phyloP scores from a whole-genome alignment of 2,797 vertebrate genomes.

The Cynodonichthys magdalenae region DNA sequence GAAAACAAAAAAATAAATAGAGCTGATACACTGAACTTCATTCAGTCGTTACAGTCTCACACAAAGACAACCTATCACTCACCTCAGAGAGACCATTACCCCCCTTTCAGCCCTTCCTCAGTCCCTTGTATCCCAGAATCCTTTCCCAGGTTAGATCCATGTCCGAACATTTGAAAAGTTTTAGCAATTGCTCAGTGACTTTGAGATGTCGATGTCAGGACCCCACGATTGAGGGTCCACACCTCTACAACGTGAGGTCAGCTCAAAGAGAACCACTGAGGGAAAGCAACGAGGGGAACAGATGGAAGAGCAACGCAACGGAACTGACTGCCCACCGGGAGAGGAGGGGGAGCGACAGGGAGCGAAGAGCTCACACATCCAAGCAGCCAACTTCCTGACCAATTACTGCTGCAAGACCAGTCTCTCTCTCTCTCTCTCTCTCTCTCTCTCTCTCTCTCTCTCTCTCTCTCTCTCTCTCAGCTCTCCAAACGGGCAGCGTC shows the following conservation, averaged over 20 bases:
- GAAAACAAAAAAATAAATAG: too few species aligned
- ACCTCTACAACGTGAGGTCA: slow-evolving; percentile 74
- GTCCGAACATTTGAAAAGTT: slow-evolving; percentile 42
- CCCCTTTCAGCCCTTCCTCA: slow-evolving; percentile 47
- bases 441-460: slow-evolving; percentile 38
- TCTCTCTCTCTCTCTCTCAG: slow-evolving; percentile 1
- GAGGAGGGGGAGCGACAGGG: slow-evolving; percentile 39
- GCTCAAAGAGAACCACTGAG: slow-evolving; percentile 58
- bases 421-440: slow-evolving; percentile 16
- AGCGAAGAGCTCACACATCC: slow-evolving; percentile 58
- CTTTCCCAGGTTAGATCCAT: slow-evolving; percentile 77
- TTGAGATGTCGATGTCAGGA: slow-evolving; percentile 1
- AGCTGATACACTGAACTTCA: neutral
- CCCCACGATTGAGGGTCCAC: slow-evolving; percentile 56
- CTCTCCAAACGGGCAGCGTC: slow-evolving; percentile 39
- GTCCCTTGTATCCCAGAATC: slow-evolving; percentile 60
- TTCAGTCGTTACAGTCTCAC: neutral
- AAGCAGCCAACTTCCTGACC: slow-evolving; percentile 77
- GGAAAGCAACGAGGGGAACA: slow-evolving; percentile 45
- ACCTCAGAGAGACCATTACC: slow-evolving; percentile 65
- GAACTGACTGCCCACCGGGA: slow-evolving; percentile 69
- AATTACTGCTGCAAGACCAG: slow-evolving; percentile 75
- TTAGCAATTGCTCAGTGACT: slow-evolving; percentile 31
- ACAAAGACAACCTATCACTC: slow-evolving; percentile 53
- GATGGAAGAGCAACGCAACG: slow-evolving; percentile 67